A percentile compares a stretch with the other conserved stretches of the same genome.
Evolutionary conservation across 2,888 invertebrate species (phyloP).

Genomic region (Aporophyla lueneburgensis): DNA sequence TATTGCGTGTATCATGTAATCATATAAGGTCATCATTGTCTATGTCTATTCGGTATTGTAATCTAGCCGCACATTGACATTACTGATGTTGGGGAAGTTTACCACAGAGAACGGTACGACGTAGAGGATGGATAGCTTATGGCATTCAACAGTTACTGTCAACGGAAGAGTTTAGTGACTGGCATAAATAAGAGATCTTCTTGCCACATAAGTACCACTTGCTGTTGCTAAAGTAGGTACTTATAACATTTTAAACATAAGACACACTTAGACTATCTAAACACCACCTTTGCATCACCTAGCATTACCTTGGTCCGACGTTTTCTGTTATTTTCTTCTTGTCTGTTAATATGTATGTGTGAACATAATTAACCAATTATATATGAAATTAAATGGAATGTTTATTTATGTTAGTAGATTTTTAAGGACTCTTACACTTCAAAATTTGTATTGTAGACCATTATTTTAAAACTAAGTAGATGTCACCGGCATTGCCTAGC

Average conservation of each 20-base stretch:
- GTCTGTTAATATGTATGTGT: neutral
- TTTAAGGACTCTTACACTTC: too few relatives aligned
- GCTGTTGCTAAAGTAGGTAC: neutral
- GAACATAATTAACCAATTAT: too few relatives aligned
- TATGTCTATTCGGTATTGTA: conserved; percentile 55
- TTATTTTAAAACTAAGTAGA: too few relatives aligned
- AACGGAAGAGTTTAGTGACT: neutral
- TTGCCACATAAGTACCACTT: neutral
- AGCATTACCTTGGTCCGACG: neutral
- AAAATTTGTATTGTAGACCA: too few relatives aligned
- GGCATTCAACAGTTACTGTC: neutral
- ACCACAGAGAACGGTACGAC: conserved; percentile 21
- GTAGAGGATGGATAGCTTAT: neutral
- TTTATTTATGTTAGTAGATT: too few relatives aligned
- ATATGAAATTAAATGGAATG: too few relatives aligned
- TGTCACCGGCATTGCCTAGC: too few relatives aligned
- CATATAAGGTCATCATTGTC: conserved; percentile 64
- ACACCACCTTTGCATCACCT: neutral
- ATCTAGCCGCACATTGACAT: conserved; percentile 50
- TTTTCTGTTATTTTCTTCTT: neutral
- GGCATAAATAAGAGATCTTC: neutral
- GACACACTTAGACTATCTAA: neutral
- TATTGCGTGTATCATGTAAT: conserved; percentile 74
- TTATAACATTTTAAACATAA: neutral
- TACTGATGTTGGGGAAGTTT: conserved; percentile 18